Percentiles rank a stretch among this genome's conserved stretches.
phyloP scores from a whole-genome alignment of 1,140 invertebrate genomes.

The Drosophila sp. region DNA sequence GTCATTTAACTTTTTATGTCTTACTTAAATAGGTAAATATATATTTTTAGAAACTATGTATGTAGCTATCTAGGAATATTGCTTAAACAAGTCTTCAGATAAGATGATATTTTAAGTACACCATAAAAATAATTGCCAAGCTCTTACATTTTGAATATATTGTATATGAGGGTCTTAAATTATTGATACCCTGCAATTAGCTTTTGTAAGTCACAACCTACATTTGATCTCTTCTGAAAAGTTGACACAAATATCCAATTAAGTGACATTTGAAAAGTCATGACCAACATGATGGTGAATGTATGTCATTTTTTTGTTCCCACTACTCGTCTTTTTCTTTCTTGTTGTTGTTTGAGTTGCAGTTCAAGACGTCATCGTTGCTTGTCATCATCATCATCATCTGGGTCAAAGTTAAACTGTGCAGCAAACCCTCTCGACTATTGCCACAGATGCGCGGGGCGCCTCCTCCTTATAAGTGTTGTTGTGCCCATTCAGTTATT shows the following conservation, averaged over 20 bases:
- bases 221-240: neutral
- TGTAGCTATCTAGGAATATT: no score
- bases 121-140: no score
- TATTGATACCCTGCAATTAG: conserved; percentile 1
- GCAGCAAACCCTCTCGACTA: conserved; percentile 1
- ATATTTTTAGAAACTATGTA: no score
- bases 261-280: conserved; percentile 68
- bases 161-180: neutral
- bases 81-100: no score
- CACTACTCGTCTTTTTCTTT: conserved; percentile 18
- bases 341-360: conserved; percentile 41
- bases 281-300: conserved; percentile 42
- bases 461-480: conserved; percentile 55
- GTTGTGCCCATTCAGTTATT: conserved; percentile 56
- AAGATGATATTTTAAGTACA: no score
- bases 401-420: conserved; percentile 75
- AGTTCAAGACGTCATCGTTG: conserved; percentile 40
- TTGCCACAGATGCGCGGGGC: conserved; percentile 47
- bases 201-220: neutral
- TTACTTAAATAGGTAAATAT: no score
- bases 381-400: conserved; percentile 44
- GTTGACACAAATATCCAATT: conserved; percentile 54
- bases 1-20: no score
- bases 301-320: conserved; percentile 53
- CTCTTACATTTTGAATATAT: no score